A percentile compares a stretch with the other conserved stretches of the same genome.
Conservation (phyloP, 2,888 invertebrate genomes). For the Conops quadrifasciatus region DNA sequence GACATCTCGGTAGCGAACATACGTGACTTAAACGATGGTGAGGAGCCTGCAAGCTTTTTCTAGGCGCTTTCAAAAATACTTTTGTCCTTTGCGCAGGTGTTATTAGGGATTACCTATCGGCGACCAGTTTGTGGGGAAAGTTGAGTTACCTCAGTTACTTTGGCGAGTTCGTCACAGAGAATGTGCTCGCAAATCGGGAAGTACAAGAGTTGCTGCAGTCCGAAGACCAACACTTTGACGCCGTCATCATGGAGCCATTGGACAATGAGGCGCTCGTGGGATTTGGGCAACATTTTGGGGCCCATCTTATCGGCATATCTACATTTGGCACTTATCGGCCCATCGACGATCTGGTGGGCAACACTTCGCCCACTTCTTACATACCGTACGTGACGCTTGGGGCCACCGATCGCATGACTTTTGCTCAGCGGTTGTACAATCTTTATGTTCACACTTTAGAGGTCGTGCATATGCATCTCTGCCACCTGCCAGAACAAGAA, state of each 20-base stretch:
- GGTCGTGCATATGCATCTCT: constrained; percentile 41
- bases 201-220: constrained; percentile 53
- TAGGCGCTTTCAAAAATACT: neutral
- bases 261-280: constrained; percentile 58
- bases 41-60: neutral
- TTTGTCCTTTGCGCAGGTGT: constrained; percentile 42
- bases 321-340: constrained; percentile 47
- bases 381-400: constrained; percentile 50
- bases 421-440: constrained; percentile 58
- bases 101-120: constrained; percentile 24
- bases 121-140: constrained; percentile 44
- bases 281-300: constrained; percentile 55
- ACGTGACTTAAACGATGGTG: neutral
- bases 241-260: constrained; percentile 58
- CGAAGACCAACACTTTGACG: constrained; percentile 56
- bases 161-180: neutral
- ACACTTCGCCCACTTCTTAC: constrained; percentile 57
- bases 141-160: constrained; percentile 42
- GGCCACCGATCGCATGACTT: constrained; percentile 59
- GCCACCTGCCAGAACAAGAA: constrained; percentile 52
- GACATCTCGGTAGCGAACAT: constrained; percentile 47
- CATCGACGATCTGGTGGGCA: constrained; percentile 49
- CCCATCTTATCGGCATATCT: constrained; percentile 50
- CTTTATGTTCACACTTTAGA: constrained; percentile 43
- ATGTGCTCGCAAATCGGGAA: constrained; percentile 42